Evolutionary conservation across 2,888 invertebrate genomes (phyloP), one percentile per base, ranked within the genome.

Genomic region (Microctonus hyperodae): DNA sequence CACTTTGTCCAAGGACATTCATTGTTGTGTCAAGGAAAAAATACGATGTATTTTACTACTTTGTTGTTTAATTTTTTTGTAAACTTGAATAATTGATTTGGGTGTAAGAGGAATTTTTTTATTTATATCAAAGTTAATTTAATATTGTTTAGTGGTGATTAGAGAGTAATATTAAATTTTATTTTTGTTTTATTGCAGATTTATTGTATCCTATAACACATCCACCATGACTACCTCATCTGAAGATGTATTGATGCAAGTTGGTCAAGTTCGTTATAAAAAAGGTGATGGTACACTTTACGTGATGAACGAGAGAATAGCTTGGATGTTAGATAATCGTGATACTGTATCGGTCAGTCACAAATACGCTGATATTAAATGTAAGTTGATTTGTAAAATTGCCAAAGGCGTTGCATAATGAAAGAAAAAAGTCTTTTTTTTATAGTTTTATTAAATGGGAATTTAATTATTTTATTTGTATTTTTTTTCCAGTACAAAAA

Each of bases 261-360:
- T 97, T 76, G 91, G 92, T 72, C 90, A 95, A 85, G 98, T 98
- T 70, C 91, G 95, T 70, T 96, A 92, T 83, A 98, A 98, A 85
- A 98, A 98, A 86, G 95, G 95, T 64, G 97, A 98, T 86, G 98
- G 98, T 11, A 94, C 94, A 0, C 86, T 98, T 66, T 96, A 97
- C 84, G 90, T 98, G 72, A 97, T 98, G 97, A 95, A 95, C 77
- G 94, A 96, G 85, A 88, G 98, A 76, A 87, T 98, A 75, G 97
- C 96, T 40, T 98, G 97, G 96, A 97, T 97, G 93, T 88, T 95
- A 71, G 94, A 96, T 82, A 94, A 96, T 83, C 88, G 92, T 71
- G 95, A 97, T 81, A 95, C 93, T 1, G 96, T 98, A 57, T 92
- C 94, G 13, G 93, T 97, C 68, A 96, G 96, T 65, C 96, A 97